A percentile compares a stretch with the other conserved stretches of the same genome.
These are phyloP conservation scores for Plagodis dolabraria DNA, from an alignment of 2,888 invertebrate species.

Conservation along the genomic window DNA sequence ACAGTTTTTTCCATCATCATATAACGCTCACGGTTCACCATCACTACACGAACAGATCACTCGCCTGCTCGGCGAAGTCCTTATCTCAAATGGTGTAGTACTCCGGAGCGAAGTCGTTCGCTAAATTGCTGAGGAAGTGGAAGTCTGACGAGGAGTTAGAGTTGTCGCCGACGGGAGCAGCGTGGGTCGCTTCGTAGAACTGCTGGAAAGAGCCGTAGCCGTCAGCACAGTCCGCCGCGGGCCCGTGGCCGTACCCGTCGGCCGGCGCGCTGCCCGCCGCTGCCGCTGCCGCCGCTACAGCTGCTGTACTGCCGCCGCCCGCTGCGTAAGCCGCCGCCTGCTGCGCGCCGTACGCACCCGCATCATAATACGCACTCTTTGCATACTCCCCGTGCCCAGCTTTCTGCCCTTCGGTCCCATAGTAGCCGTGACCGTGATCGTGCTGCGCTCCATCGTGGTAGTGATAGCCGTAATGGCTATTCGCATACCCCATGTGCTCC, in stretches of 20 bases:
- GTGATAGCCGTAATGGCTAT: slow-evolving; percentile 80
- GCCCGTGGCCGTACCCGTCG: slow-evolving; percentile 57
- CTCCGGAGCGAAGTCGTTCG: slow-evolving; percentile 96
- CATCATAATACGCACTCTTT: slow-evolving; percentile 78
- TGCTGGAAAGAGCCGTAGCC: slow-evolving; percentile 89
- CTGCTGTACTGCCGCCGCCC: slow-evolving; percentile 7
- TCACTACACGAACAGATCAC: slow-evolving; percentile 77
- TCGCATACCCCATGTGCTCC: slow-evolving; percentile 75
- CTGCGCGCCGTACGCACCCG: slow-evolving; percentile 68
- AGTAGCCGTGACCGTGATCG: slow-evolving; percentile 74
- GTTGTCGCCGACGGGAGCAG: slow-evolving; percentile 88
- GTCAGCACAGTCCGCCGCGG: slow-evolving; percentile 84
- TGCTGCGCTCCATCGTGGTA: slow-evolving; percentile 76
- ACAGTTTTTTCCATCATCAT: slow-evolving; percentile 36
- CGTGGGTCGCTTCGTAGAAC: slow-evolving; percentile 86
- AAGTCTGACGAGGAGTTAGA: slow-evolving; percentile 97
- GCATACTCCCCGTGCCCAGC: slow-evolving; percentile 81
- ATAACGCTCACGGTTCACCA: slow-evolving; percentile 8
- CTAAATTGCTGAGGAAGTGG: slow-evolving; percentile 95
- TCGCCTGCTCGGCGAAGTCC: slow-evolving; percentile 83
- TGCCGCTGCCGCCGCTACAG: slow-evolving; percentile 44
- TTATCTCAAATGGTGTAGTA: slow-evolving; percentile 90
- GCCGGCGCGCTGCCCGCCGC: slow-evolving; percentile 34
- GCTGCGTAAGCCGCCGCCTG: slow-evolving; percentile 51
- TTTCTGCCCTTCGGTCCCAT: slow-evolving; percentile 79